Percentiles rank a stretch among this genome's conserved stretches.
Evolutionary conservation across 2,888 invertebrate species (phyloP).

Genomic region (Hermaeophaga mercurialis): DNA sequence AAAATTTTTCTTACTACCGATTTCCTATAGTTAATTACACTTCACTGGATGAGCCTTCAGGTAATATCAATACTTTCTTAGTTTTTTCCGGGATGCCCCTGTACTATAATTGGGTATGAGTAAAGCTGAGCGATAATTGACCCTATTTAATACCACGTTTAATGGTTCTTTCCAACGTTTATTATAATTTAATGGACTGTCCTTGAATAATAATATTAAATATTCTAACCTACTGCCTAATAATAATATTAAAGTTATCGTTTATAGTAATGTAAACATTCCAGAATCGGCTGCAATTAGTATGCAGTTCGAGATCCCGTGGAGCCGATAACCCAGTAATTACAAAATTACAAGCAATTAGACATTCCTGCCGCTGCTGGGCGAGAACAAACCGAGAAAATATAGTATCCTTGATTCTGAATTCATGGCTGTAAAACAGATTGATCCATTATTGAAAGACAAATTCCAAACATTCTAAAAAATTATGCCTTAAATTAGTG

Average conservation of each 20-base stretch:
- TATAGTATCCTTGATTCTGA: too few relatives aligned
- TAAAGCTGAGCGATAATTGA: conserved; percentile 14
- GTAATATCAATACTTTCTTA: too few relatives aligned
- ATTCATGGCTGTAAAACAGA: too few relatives aligned
- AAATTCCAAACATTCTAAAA: too few relatives aligned
- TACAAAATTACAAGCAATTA: conserved; percentile 32
- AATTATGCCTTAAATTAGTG: too few relatives aligned
- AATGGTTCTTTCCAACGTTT: conserved; percentile 25
- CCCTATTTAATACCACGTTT: conserved; percentile 17
- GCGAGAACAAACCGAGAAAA: conserved; percentile 5
- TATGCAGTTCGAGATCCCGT: conserved; percentile 22
- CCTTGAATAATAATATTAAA: conserved; percentile 27
- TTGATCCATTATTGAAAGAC: too few relatives aligned
- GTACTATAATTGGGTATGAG: conserved; percentile 11
- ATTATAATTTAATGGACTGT: conserved; percentile 28
- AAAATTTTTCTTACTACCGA: too few relatives aligned
- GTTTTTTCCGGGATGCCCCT: neutral
- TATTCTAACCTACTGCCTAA: conserved; percentile 22
- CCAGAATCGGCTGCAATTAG: conserved; percentile 26
- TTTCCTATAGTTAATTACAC: too few relatives aligned
- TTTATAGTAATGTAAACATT: conserved; percentile 27
- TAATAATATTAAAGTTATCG: conserved; percentile 27
- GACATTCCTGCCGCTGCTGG: conserved; percentile 11
- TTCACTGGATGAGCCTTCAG: too few relatives aligned
- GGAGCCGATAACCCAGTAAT: conserved; percentile 24